Conservation (phyloP, 2,888 invertebrate genomes). For the Petrophora chlorosata region DNA sequence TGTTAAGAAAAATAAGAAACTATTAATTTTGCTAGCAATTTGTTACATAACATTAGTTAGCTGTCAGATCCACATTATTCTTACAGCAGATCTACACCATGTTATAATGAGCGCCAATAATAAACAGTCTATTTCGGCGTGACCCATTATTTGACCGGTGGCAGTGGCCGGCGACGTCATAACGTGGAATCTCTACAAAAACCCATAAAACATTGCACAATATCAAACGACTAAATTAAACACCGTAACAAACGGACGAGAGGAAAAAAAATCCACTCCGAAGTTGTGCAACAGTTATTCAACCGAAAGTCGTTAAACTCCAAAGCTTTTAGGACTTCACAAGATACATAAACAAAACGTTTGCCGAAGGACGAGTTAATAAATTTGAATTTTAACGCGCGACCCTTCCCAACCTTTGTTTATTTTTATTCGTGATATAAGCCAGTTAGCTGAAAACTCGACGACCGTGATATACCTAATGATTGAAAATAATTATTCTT, state of each 20-base stretch:
- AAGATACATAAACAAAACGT: conserved; percentile 53
- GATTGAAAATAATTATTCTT: conserved; percentile 32
- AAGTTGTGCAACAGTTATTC: conserved; percentile 55
- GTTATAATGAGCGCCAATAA: conserved; percentile 70
- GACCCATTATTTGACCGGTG: conserved; percentile 70
- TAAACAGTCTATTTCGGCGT: conserved; percentile 67
- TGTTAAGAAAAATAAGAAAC: conserved; percentile 19
- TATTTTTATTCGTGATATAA: conserved; percentile 38
- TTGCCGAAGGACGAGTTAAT: conserved; percentile 45
- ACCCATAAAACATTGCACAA: conserved; percentile 70
- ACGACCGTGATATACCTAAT: conserved; percentile 33
- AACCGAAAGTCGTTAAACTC: conserved; percentile 48
- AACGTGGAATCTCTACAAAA: conserved; percentile 61
- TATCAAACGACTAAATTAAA: conserved; percentile 52
- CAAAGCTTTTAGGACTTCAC: conserved; percentile 64
- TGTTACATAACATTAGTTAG: conserved; percentile 16
- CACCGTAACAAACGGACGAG: conserved; percentile 40
- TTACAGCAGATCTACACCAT: conserved; percentile 51
- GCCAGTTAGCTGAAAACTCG: conserved; percentile 35
- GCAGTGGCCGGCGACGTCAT: conserved; percentile 51
- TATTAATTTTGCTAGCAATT: conserved; percentile 14
- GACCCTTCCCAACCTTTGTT: conserved; percentile 42
- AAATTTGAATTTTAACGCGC: conserved; percentile 41
- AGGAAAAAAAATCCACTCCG: conserved; percentile 45
- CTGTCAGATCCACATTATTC: conserved; percentile 47